phyloP scores from a whole-genome alignment of 2,113 vertebrate genomes.

The Xenus cinereus region DNA sequence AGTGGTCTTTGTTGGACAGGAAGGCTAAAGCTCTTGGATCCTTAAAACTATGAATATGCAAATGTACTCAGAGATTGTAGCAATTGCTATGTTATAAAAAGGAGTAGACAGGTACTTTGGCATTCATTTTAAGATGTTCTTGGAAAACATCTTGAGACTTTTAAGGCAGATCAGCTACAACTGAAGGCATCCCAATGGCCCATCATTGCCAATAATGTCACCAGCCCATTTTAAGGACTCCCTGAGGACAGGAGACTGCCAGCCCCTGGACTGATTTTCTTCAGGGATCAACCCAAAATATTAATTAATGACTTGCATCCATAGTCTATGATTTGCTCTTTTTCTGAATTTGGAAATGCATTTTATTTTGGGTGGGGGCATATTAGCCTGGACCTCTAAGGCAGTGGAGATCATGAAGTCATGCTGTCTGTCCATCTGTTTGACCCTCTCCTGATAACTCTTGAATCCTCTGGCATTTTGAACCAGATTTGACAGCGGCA shows the following conservation, averaged over 20 bases:
- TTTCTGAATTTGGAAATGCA: not conserved
- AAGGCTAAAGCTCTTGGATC: not conserved
- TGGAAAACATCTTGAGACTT: not conserved
- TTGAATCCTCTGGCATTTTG: conserved; percentile 23
- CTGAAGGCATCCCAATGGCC: not conserved
- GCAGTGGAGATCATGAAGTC: not conserved
- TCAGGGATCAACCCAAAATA: not conserved
- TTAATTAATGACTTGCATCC: not conserved
- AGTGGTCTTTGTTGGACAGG: not conserved
- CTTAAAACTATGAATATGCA: not conserved
- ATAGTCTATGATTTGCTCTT: not conserved
- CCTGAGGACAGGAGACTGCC: not conserved
- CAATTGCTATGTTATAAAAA: not conserved
- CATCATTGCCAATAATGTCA: not conserved
- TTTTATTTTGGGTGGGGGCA: not conserved
- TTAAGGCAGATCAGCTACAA: not conserved
- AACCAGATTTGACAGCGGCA: not conserved
- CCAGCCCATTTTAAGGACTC: not conserved
- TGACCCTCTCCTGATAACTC: conserved; percentile 19
- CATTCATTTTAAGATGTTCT: not conserved
- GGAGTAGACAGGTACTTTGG: not conserved
- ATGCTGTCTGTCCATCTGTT: conserved; percentile 21
- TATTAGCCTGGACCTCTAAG: not conserved
- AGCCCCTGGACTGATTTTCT: not conserved
- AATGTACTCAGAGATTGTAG: not conserved